phyloP scores from a whole-genome alignment of 2,888 invertebrate species.

The Keiferia lycopersicella region DNA sequence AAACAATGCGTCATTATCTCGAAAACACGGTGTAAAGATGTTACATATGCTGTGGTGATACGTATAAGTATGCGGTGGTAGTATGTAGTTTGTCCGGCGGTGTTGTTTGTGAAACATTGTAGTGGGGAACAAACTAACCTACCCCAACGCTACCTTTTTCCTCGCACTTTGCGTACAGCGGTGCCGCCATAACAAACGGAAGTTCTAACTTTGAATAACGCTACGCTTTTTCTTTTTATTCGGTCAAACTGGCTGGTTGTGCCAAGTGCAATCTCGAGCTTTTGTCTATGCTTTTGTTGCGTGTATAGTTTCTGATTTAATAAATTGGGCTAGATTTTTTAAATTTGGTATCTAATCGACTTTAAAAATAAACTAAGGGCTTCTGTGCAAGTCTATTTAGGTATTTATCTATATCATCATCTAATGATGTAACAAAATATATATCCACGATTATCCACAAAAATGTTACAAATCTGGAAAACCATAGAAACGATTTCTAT shows the following conservation, averaged over 20 bases:
- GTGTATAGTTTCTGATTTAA: not conserved
- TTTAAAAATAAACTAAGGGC: no score
- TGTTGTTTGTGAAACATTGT: slow-evolving; percentile 12
- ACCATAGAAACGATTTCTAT: no score
- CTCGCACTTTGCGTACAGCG: slow-evolving; percentile 18
- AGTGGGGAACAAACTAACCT: slow-evolving; percentile 26
- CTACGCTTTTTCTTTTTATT: slow-evolving; percentile 1
- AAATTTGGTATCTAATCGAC: not conserved
- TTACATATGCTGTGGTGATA: not conserved
- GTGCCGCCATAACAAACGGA: not conserved
- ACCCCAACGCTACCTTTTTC: slow-evolving; percentile 24
- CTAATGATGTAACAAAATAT: no score
- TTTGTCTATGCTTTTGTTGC: not conserved
- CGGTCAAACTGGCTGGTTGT: not conserved
- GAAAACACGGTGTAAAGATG: not conserved
- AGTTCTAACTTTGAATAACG: slow-evolving; percentile 8
- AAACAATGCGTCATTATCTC: slow-evolving; percentile 11
- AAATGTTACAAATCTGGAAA: no score
- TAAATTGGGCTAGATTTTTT: not conserved
- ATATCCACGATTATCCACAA: no score
- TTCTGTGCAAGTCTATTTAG: no score
- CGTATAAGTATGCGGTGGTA: no score
- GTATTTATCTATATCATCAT: no score
- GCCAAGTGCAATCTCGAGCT: not conserved
- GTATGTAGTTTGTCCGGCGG: slow-evolving; percentile 1